Percentiles rank a stretch among this genome's conserved stretches.
These are phyloP conservation scores for Todiramphus saurophagus DNA, from an alignment of 2,113 vertebrate species.

Conservation along the genomic window DNA sequence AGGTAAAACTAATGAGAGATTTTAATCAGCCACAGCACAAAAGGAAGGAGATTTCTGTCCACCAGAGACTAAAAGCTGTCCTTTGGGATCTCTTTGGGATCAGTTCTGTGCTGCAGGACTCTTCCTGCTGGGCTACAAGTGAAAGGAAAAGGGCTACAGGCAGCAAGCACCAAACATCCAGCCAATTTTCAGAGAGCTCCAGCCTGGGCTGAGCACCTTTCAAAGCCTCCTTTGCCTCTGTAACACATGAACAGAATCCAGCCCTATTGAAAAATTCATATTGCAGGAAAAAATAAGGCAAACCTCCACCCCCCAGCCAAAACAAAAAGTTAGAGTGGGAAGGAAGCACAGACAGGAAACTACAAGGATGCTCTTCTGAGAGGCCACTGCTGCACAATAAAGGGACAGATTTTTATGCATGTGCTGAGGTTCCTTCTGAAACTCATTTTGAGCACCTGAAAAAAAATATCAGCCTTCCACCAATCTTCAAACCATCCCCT, in stretches of 20 bases:
- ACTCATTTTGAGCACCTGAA: neutral
- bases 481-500: neutral
- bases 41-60: neutral
- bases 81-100: neutral
- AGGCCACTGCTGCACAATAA: neutral
- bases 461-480: neutral
- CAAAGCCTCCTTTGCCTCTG: neutral
- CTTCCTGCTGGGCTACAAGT: neutral
- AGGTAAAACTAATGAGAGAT: conserved; percentile 11
- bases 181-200: neutral
- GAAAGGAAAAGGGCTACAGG: neutral
- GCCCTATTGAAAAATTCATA: neutral
- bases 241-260: neutral
- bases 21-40: conserved; percentile 2
- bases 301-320: neutral
- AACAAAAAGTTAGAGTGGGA: neutral
- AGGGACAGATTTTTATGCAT: neutral
- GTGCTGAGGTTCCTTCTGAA: neutral
- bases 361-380: neutral
- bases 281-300: neutral
- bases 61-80: neutral
- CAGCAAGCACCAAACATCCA: neutral
- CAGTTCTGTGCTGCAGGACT: neutral
- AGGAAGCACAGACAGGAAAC: conserved; percentile 49
- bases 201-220: neutral